phyloP scores from a whole-genome alignment of 2,797 vertebrate species.

The Coregonus ussuriensis region DNA sequence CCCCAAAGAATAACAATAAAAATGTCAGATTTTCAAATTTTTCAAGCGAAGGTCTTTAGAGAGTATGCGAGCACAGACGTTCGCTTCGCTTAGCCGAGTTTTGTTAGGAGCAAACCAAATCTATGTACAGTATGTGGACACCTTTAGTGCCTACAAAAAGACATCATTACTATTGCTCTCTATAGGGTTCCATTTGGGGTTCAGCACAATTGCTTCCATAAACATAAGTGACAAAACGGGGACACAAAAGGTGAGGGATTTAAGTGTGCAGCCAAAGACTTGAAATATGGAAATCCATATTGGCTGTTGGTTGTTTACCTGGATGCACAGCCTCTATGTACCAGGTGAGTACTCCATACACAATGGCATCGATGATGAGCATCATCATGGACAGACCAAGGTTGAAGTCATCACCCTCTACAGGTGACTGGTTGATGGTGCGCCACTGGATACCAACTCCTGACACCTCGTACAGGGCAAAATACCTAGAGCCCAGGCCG shows the following conservation, averaged over 20 bases:
- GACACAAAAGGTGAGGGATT: neutral
- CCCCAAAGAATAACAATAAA: too few relatives aligned
- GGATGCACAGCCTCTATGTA: constrained; percentile 98
- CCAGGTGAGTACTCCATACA: constrained; percentile 93
- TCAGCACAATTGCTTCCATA: neutral
- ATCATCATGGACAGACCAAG: constrained; percentile 94
- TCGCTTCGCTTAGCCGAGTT: too few relatives aligned
- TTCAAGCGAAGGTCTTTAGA: too few relatives aligned
- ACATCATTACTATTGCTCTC: too few relatives aligned
- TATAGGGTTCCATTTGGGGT: too few relatives aligned
- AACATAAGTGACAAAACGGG: neutral
- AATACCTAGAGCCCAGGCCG: constrained; percentile 95
- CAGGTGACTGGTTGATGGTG: constrained; percentile 93
- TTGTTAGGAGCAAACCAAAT: too few relatives aligned
- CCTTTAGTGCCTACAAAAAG: too few relatives aligned
- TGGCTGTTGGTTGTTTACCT: constrained; percentile 69
- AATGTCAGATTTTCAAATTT: too few relatives aligned
- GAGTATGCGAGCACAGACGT: too few relatives aligned
- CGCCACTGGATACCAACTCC: constrained; percentile 98
- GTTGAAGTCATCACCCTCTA: constrained; percentile 97
- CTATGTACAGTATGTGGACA: too few relatives aligned
- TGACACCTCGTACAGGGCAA: constrained; percentile 92
- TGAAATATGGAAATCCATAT: neutral
- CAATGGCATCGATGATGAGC: constrained; percentile 86
- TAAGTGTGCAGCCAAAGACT: neutral